A percentile compares a stretch with the other conserved stretches of the same genome.
phyloP scores from a whole-genome alignment of 2,113 vertebrate species.

The Peromyscus californicus region DNA sequence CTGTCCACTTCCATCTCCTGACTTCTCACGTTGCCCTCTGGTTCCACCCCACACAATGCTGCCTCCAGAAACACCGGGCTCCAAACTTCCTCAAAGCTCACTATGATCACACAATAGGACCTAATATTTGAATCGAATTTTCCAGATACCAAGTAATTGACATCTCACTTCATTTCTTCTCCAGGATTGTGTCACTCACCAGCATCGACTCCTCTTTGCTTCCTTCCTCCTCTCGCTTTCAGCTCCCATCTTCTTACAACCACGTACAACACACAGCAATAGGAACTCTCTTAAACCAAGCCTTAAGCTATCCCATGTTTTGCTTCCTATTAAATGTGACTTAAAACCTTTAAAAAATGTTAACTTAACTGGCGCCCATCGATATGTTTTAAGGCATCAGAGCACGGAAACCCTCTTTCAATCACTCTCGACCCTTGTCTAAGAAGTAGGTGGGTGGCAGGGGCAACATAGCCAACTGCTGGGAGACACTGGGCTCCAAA shows the following conservation, averaged over 20 bases:
- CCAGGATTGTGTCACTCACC: neutral
- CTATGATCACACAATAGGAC: neutral
- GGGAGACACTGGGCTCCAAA: neutral
- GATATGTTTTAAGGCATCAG: neutral
- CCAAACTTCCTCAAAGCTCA: neutral
- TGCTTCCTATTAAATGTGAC: neutral
- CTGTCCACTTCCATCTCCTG: neutral
- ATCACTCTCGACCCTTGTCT: neutral
- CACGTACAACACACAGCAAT: neutral
- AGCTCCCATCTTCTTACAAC: neutral
- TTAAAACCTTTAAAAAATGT: neutral
- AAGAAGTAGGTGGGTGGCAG: neutral
- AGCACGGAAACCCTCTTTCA: neutral
- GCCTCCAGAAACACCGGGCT: neutral
- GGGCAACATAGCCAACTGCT: neutral
- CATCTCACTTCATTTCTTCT: neutral
- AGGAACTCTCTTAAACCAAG: neutral
- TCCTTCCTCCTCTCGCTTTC: neutral
- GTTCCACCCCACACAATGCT: neutral
- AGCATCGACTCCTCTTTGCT: neutral
- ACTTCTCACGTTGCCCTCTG: neutral
- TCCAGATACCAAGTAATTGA: neutral
- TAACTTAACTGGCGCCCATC: neutral
- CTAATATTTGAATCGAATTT: neutral
- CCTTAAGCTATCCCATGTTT: neutral